Evolutionary conservation across 1,140 invertebrate genomes (phyloP), one percentile per base, ranked within the genome.

Genomic region (Drosophila bocki): DNA sequence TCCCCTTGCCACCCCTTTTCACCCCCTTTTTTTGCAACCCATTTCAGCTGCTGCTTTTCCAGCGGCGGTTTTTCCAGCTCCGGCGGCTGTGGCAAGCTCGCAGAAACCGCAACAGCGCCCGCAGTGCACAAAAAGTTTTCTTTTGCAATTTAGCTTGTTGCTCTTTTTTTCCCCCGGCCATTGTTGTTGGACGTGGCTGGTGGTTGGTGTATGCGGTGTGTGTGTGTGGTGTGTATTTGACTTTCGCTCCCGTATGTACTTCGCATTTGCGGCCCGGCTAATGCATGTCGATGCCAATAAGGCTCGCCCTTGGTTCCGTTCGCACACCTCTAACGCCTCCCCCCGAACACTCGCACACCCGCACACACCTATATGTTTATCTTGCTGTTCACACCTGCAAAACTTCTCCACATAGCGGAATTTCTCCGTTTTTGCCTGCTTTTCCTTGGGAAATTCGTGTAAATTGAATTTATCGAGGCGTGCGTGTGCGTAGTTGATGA

Each of bases 391-490:
- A 69, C 85, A 88, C 85, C 85, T 88, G 85, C 85, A 76, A 85
- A 90, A 88, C 85, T 88, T 85, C 62, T 67, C 67, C 41, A 60
- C 53, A 57, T 53, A 42, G 65, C 62, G 70, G 68, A 84, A 90
- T 78, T 81, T 90, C 77, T 67, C 48, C 70, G 60, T 61, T 63
- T 68, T 62, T 19, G 3, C 39, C 45, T 39, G 58, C 26, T 42
- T 39, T 85, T 72, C 85, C 85, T 90, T 85, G 88, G 78, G 81
- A 90, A 90, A 90, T 90, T 90, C 86, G 85, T 85, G 85, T 85
- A 90, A 90, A 90, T 90, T 90, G 85, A 90, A 90, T 90, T 90
- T 90, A 90, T 90, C 74, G 85, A 74, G 78, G 85, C 85, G 75
- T 90, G 78, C 86, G 85, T 85, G 86, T 85, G 85, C 82, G 82